A percentile compares a stretch with the other conserved stretches of the same genome.
phyloP scores from a whole-genome alignment of 2,888 invertebrate genomes.

The Torymus tubicola region DNA sequence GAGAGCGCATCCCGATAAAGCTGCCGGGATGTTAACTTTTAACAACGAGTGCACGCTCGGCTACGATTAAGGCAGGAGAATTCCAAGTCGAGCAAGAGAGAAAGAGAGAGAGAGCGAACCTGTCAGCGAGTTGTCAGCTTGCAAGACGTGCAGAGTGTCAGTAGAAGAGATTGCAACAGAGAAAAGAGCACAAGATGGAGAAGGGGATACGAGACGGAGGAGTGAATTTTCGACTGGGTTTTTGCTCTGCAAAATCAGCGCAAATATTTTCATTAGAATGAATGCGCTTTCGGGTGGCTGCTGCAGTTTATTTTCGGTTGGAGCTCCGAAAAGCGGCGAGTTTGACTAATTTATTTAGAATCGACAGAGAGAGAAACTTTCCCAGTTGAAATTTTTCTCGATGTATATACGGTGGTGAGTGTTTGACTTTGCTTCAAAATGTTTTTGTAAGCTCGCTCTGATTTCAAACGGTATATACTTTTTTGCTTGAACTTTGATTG shows the following conservation, averaged over 20 bases:
- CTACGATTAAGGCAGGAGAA: constrained; percentile 26
- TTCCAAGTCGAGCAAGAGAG: not conserved
- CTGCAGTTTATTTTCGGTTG: not conserved
- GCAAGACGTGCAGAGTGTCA: not conserved
- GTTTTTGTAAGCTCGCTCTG: no score
- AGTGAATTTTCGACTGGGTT: constrained; percentile 16
- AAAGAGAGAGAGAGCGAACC: not conserved
- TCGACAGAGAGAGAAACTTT: no score
- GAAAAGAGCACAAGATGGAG: not conserved
- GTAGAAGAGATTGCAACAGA: not conserved
- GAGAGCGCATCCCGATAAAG: not conserved
- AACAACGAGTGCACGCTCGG: constrained; percentile 7
- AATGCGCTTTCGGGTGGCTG: not conserved
- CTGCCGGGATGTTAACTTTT: constrained; percentile 31
- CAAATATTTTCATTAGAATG: not conserved
- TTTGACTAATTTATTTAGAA: no score
- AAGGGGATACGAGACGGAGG: not conserved
- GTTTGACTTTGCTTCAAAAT: no score
- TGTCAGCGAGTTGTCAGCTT: not conserved
- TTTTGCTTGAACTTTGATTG: no score
- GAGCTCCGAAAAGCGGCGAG: no score
- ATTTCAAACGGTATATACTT: no score
- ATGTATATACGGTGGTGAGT: no score
- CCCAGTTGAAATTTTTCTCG: no score
- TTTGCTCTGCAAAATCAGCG: not conserved